phyloP scores from a whole-genome alignment of 2,888 invertebrate species.

The Lordiphosa fenestrarum region DNA sequence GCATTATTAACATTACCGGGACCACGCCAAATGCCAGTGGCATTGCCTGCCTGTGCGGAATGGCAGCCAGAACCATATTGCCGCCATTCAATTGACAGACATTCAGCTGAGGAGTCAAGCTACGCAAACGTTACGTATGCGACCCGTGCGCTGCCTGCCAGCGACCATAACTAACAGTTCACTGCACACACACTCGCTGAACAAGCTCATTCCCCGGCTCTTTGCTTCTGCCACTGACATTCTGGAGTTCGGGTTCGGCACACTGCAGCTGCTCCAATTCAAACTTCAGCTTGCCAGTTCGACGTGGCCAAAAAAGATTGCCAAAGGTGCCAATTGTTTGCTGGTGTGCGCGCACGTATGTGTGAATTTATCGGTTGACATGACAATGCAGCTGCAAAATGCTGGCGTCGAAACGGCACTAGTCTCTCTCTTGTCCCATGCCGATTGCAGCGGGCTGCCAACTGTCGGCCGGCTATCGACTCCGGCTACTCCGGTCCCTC shows the following conservation, averaged over 20 bases:
- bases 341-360: conserved; percentile 49
- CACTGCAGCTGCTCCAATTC: conserved; percentile 50
- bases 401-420: conserved; percentile 71
- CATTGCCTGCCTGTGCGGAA: conserved; percentile 23
- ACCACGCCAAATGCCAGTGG: conserved; percentile 17
- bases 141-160: conserved; percentile 39
- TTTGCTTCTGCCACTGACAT: conserved; percentile 20
- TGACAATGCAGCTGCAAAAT: conserved; percentile 77
- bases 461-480: conserved; percentile 19
- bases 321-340: conserved; percentile 75
- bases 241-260: conserved; percentile 19
- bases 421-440: conserved; percentile 52
- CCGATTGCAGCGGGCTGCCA: conserved; percentile 32
- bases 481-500: not conserved
- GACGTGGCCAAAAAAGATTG: conserved; percentile 59
- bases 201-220: conserved; percentile 7
- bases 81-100: conserved; percentile 39
- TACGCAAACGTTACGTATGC: conserved; percentile 57
- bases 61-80: conserved; percentile 5
- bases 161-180: conserved; percentile 66
- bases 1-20: conserved; percentile 33
- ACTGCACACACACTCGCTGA: conserved; percentile 46
- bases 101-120: conserved; percentile 29
- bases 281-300: conserved; percentile 63
- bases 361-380: conserved; percentile 76